phyloP scores from a whole-genome alignment of 92 coral and sea anemone species.

The Ricordea florida region DNA sequence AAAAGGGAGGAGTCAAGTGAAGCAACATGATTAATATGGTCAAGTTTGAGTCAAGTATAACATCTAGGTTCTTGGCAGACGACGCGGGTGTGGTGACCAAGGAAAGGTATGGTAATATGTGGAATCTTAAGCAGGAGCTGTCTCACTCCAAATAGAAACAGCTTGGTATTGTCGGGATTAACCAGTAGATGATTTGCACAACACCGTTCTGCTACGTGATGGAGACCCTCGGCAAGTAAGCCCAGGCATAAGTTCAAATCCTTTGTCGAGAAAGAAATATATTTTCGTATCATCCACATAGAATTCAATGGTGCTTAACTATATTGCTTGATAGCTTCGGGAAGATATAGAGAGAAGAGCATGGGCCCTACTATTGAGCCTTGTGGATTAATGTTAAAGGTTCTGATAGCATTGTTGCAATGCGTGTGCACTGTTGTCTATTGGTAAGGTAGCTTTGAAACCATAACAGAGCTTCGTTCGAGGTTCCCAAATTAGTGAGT shows the following conservation, averaged over 20 bases:
- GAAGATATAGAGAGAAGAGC: background rate
- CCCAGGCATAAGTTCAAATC: background rate
- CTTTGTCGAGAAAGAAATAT: background rate
- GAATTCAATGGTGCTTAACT: background rate
- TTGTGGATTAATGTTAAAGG: background rate
- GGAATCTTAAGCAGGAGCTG: background rate
- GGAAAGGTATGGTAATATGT: background rate
- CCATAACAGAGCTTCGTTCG: no score
- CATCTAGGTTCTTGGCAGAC: conserved; percentile 2
- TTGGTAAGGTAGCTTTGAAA: no score
- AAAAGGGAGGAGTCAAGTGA: background rate
- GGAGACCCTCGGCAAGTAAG: background rate
- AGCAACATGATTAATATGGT: conserved; percentile 1
- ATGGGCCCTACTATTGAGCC: background rate
- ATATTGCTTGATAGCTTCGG: background rate
- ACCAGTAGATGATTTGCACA: conserved; percentile 1
- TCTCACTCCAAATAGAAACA: background rate
- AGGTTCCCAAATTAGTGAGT: no score
- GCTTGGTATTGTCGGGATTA: background rate
- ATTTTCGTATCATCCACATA: background rate
- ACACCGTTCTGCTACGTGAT: background rate
- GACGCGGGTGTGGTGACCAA: conserved; percentile 11
- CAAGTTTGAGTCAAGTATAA: conserved; percentile 6
- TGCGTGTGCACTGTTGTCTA: background rate
- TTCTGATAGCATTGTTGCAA: background rate